Percentiles rank a stretch among this genome's conserved stretches.
phyloP scores from a whole-genome alignment of 2,888 invertebrate species.

The Lypha dubia region DNA sequence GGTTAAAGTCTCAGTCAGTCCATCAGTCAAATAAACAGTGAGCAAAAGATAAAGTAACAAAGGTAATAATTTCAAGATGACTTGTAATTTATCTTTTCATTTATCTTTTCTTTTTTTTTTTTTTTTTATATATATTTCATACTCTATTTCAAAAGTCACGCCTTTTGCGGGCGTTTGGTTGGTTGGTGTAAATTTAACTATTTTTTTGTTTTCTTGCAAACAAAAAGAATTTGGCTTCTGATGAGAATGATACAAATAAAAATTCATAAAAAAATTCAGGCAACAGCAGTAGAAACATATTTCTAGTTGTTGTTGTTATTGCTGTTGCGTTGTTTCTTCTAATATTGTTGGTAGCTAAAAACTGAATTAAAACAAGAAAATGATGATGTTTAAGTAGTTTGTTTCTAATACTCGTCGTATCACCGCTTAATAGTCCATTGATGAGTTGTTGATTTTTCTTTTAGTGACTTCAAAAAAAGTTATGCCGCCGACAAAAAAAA shows the following conservation, averaged over 20 bases:
- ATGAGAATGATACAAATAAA: slow-evolving; percentile 27
- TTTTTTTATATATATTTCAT: slow-evolving; percentile 26
- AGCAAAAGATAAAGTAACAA: slow-evolving; percentile 35
- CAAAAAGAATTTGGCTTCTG: slow-evolving; percentile 47
- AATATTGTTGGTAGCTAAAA: slow-evolving; percentile 20
- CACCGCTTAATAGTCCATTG: slow-evolving; percentile 72
- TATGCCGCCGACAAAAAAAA: slow-evolving; percentile 32
- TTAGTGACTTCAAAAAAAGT: slow-evolving; percentile 18
- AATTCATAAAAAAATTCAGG: slow-evolving; percentile 8
- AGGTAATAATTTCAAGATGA: slow-evolving; percentile 63
- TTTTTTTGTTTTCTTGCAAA: background rate
- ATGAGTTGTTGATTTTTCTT: slow-evolving; percentile 73
- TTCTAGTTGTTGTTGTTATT: too few species aligned
- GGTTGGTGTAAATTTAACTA: slow-evolving; percentile 48
- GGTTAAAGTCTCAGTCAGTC: background rate
- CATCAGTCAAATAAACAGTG: slow-evolving; percentile 8
- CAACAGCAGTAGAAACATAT: too few species aligned
- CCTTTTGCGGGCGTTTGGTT: slow-evolving; percentile 64
- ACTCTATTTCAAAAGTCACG: slow-evolving; percentile 63
- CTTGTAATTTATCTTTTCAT: slow-evolving; percentile 63
- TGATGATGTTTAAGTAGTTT: slow-evolving; percentile 56
- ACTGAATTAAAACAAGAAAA: slow-evolving; percentile 19
- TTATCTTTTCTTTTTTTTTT: too few species aligned
- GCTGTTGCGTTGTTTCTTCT: background rate
- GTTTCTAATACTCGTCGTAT: slow-evolving; percentile 50